Evolutionary conservation across 2,113 vertebrate genomes (phyloP).

Genomic region (Rhinolophus sinicus): DNA sequence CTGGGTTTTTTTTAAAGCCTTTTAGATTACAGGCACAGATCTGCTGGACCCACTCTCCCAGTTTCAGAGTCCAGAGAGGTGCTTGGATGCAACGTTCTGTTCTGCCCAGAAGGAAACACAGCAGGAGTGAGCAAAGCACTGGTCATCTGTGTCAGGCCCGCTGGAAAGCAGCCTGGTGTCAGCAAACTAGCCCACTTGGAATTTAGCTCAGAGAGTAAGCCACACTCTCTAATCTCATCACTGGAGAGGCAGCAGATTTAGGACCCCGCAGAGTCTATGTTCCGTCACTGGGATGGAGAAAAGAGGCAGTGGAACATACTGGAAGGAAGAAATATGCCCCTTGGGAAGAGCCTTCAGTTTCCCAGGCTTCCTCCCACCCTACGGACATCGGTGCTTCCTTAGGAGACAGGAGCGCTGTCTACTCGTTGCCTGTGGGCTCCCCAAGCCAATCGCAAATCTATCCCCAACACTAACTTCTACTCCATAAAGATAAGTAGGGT

Average conservation of each 20-base stretch:
- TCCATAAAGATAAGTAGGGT: too few relatives aligned
- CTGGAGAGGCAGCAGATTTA: neutral
- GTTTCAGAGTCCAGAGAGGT: neutral
- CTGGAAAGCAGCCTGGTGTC: neutral
- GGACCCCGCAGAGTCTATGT: neutral
- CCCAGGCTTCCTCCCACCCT: neutral
- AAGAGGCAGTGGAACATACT: conserved; percentile 4
- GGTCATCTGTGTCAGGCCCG: neutral
- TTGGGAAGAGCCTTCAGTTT: neutral
- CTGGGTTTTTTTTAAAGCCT: neutral
- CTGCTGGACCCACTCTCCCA: neutral
- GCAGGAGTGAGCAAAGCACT: neutral
- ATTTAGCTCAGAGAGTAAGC: neutral
- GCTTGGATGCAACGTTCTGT: neutral
- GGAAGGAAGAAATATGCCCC: conserved; percentile 24
- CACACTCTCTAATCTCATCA: conserved; percentile 48
- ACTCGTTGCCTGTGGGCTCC: conserved; percentile 44
- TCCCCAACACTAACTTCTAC: neutral
- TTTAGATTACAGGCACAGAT: conserved; percentile 39
- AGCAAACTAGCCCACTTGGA: neutral
- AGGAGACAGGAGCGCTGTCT: neutral
- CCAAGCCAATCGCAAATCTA: neutral
- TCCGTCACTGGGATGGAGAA: neutral
- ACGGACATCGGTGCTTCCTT: conserved; percentile 1
- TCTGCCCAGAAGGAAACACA: neutral